These are phyloP conservation scores for Agapetus fuscipes DNA, from an alignment of 2,888 invertebrate species.

Conservation along the genomic window DNA sequence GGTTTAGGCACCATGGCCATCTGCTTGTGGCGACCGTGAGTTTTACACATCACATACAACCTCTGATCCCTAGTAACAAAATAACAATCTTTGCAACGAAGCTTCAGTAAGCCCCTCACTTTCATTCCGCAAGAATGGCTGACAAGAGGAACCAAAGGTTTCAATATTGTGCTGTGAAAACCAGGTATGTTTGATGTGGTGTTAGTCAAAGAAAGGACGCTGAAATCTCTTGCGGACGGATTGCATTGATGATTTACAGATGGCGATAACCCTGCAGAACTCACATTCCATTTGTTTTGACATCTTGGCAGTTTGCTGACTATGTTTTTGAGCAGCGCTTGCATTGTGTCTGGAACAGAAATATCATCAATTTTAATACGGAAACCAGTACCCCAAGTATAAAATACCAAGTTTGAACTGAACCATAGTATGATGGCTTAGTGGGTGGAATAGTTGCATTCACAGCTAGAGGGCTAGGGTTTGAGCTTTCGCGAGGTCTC, in stretches of 20 bases:
- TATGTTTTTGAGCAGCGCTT: conserved; percentile 5
- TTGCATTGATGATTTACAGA: neutral
- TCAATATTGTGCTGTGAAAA: neutral
- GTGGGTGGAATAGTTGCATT: too few relatives aligned
- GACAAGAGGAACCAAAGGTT: conserved; percentile 3
- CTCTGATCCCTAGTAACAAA: conserved; percentile 58
- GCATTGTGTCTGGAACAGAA: conserved; percentile 15
- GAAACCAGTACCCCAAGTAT: too few relatives aligned
- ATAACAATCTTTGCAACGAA: conserved; percentile 73
- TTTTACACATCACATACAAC: conserved; percentile 63
- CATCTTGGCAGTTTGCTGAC: conserved; percentile 4
- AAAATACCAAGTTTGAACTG: too few relatives aligned
- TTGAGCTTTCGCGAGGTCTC: too few relatives aligned
- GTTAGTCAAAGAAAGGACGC: neutral
- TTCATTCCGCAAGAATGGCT: conserved; percentile 53
- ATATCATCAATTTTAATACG: too few relatives aligned
- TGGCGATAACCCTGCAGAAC: neutral
- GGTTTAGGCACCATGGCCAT: conserved; percentile 59
- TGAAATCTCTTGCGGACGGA: neutral
- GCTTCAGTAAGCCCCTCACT: conserved; percentile 54
- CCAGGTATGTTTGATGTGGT: neutral
- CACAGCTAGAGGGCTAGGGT: too few relatives aligned
- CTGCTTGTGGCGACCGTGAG: conserved; percentile 73
- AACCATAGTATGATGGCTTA: too few relatives aligned
- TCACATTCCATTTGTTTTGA: neutral